Base-by-base conservation (phyloP, 1,140 invertebrate genomes). In the Chelonus insularis region DNA sequence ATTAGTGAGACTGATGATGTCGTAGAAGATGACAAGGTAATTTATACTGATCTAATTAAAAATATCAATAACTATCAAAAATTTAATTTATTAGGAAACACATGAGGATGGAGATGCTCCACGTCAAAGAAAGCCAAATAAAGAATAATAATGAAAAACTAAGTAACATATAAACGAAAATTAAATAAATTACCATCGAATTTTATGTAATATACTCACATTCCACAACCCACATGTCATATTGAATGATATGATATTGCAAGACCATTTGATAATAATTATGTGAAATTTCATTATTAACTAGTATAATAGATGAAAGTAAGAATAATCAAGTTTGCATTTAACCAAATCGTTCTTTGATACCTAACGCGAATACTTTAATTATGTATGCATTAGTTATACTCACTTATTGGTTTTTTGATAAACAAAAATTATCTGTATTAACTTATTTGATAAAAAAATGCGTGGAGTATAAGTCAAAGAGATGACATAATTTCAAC, bases 51-150 rank as follows among this genome's bases (percentile, higher is more conserved):
- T n/a, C n/a, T n/a, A n/a, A n/a, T n/a, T n/a, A n/a, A n/a, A n/a
- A n/a, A n/a, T n/a, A 48, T 58, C 1, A 50, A 48, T 48, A 21
- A 47, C n/a, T n/a, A n/a, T n/a, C n/a, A 45, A 21, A 29, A 11
- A 60, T 61, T 43, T 25, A 16, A 48, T 55, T 62, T 48, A 23
- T 16, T 66, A 9, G 20, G 37, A 11, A 61, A 32, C 48, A 66
- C 25, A 41, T 11, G 52, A 41, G 6, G 65, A 62, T 56, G 71
- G 65, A 2, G 76, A 80, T 63, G 79, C 78, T 47, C 77, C 79
- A 62, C 69, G 79, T 64, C 77, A 77, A 72, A 79, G 79, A 74
- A 80, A 77, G 73, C 74, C 72, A 74, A 78, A 77, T 65, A 80
- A 77, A 71, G 72, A 79, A 71, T 77, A 52, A 23, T 36, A 18